These are phyloP conservation scores for Ceryle rudis DNA, from an alignment of 2,797 vertebrate species.

Conservation along the genomic window DNA sequence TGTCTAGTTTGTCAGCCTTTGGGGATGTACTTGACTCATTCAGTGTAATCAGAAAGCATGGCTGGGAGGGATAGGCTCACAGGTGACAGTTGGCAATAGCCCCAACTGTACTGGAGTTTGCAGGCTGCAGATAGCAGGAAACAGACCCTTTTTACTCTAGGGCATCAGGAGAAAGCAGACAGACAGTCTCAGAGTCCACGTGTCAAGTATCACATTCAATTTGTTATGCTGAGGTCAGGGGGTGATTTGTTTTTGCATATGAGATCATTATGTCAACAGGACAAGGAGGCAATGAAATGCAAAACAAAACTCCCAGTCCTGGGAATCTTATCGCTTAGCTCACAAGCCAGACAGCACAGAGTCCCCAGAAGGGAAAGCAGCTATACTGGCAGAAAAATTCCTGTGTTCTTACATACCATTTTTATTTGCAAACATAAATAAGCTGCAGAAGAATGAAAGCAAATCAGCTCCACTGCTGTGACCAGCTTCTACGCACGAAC, in stretches of 20 bases:
- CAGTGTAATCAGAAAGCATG: background rate
- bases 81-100: background rate
- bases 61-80: background rate
- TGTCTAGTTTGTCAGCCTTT: background rate
- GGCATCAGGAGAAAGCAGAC: background rate
- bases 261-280: constrained; percentile 62
- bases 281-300: constrained; percentile 29
- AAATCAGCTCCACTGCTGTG: background rate
- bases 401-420: background rate
- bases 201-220: background rate
- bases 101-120: background rate
- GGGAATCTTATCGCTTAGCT: constrained; percentile 54
- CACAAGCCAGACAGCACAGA: constrained; percentile 2
- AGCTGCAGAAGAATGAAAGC: constrained; percentile 3
- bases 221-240: background rate
- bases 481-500: background rate
- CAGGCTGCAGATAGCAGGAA: background rate
- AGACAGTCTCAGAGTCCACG: background rate
- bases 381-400: constrained; percentile 1
- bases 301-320: constrained; percentile 48
- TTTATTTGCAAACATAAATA: constrained; percentile 9
- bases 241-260: constrained; percentile 27
- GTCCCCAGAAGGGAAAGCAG: constrained; percentile 21
- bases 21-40: background rate
- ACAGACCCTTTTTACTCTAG: background rate